Evolutionary conservation across 2,113 vertebrate genomes (phyloP), one percentile per base, ranked within the genome.

Genomic region (Plotosus lineatus): DNA sequence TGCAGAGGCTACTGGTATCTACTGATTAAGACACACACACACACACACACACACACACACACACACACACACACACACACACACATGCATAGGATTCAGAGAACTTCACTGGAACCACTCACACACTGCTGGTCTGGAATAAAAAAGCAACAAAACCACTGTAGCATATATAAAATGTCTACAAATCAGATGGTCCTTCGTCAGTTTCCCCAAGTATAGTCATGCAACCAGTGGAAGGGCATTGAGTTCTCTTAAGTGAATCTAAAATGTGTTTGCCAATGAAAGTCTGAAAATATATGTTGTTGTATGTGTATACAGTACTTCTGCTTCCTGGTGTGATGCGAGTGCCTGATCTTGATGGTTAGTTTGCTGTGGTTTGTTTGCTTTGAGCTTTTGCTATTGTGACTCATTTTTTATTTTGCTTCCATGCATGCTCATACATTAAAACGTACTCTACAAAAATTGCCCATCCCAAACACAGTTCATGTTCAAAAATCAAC

Each of bases 1-100:
- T 75, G 15, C 26, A 53, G 48, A 68, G 79, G 71, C 38, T 46
- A 75, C 44, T 51, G 40, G 56, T 33, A 10, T 58, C n/a, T 60
- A 15, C 73, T 55, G 48, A 56, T 23, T 66, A 53, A 15, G 17
- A 58, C 15, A 48, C 36, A 53, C 14, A 75, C 23, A 33, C 51
- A 65, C 51, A 48, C 31, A 63, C 51, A 51, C 31, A 74, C 31
- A n/a, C 31, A 50, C 40, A 50, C 48, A 44, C 38, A 50, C 48
- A 44, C 38, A 58, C 15, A 48, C 36, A 53, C 14, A 75, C 23
- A 33, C 51, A 65, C 51, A 48, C 31, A 63, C 51, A 51, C 31
- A 74, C 31, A n/a, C 31, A 50, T 28, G 38, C 48, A 44, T 26
- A 51, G 23, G 38, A 53, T 61, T 23, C n/a, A 78, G 2, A 78